Conservation (phyloP, 64 coral and sea anemone genomes). For the Stichodactyla mertensii region DNA sequence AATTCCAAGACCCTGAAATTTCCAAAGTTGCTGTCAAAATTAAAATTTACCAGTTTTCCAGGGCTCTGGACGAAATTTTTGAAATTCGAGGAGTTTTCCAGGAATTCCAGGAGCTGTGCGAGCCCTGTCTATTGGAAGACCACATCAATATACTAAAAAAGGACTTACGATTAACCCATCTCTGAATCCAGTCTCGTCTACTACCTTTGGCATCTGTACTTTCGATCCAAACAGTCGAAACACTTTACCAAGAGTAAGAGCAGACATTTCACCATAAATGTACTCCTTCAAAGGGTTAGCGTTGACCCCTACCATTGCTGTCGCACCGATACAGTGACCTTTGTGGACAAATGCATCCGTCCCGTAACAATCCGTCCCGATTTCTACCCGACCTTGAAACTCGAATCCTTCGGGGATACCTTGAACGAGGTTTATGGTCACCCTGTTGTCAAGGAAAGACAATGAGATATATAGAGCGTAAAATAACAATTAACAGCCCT, state of each 20-base stretch:
- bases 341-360: conserved; percentile 38
- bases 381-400: conserved; percentile 61
- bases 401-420: conserved; percentile 65
- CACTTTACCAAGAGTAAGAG: conserved; percentile 64
- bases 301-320: conserved; percentile 59
- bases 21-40: too few species aligned
- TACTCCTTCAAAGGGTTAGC: conserved; percentile 60
- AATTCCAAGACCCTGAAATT: too few species aligned
- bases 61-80: too few species aligned
- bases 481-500: too few species aligned
- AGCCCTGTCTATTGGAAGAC: not conserved
- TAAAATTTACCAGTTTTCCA: too few species aligned
- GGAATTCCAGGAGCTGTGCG: too few species aligned
- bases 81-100: too few species aligned
- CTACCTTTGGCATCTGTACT: conserved; percentile 51
- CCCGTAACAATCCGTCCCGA: conserved; percentile 62
- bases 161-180: conserved; percentile 69
- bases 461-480: not conserved
- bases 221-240: conserved; percentile 82
- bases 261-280: conserved; percentile 64
- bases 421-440: conserved; percentile 46
- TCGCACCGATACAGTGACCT: conserved; percentile 61
- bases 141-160: not conserved
- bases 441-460: not conserved
- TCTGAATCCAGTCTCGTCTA: conserved; percentile 69